phyloP scores from a whole-genome alignment of 2,888 invertebrate genomes.

The Pogonocherus hispidulus region DNA sequence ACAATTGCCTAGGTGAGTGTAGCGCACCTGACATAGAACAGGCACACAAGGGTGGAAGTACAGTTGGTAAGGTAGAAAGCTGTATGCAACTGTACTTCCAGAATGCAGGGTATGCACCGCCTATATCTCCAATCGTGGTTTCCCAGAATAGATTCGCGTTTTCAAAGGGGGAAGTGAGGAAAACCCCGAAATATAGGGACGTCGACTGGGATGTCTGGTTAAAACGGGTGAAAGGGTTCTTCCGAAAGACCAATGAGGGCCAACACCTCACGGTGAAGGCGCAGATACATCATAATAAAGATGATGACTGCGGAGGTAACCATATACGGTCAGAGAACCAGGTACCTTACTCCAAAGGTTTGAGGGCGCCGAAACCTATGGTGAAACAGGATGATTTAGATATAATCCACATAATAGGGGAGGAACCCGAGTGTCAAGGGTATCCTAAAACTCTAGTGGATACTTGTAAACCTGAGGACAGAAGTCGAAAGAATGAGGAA shows the following conservation, averaged over 20 bases:
- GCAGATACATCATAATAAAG: neutral
- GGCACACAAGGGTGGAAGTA: neutral
- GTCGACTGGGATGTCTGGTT: neutral
- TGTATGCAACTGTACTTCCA: neutral
- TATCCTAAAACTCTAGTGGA: no score
- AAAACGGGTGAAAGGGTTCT: neutral
- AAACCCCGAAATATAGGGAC: neutral
- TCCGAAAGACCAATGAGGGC: no score
- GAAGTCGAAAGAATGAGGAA: neutral
- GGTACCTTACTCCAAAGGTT: no score
- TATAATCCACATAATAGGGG: no score
- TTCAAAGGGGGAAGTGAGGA: neutral
- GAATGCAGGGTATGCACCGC: neutral
- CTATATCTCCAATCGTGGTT: neutral
- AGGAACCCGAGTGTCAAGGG: no score
- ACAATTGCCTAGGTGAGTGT: neutral
- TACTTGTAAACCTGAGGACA: no score
- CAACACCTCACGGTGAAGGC: neutral
- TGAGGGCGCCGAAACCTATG: no score
- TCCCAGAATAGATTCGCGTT: neutral
- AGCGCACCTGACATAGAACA: neutral
- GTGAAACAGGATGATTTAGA: no score
- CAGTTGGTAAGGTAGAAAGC: neutral
- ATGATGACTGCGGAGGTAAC: neutral
- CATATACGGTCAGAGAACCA: no score